phyloP scores from a whole-genome alignment of 2,113 vertebrate species.

The Amblyopsis rosae region DNA sequence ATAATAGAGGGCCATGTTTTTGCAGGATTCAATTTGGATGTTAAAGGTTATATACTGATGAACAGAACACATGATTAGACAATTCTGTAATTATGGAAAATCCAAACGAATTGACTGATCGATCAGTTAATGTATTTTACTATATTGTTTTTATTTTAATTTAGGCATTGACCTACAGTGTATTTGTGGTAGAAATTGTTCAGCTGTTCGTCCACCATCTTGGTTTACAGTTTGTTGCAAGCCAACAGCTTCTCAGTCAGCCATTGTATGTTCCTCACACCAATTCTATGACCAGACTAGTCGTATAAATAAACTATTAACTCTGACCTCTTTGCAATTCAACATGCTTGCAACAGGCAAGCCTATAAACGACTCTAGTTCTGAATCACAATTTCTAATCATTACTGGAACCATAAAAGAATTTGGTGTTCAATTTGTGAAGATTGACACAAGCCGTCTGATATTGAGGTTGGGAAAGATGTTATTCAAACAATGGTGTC shows the following conservation, averaged over 20 bases:
- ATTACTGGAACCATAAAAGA: background rate
- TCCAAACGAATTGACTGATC: conserved; percentile 17
- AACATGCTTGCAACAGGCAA: background rate
- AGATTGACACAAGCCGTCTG: too few species aligned
- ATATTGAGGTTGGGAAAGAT: too few species aligned
- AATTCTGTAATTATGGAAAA: conserved; percentile 2
- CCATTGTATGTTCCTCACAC: background rate
- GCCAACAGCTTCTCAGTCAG: conserved; percentile 18
- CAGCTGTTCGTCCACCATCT: conserved; percentile 1
- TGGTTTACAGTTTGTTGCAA: conserved; percentile 4
- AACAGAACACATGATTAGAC: conserved; percentile 3
- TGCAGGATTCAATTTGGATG: too few species aligned
- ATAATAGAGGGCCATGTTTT: too few species aligned
- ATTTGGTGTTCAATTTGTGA: too few species aligned
- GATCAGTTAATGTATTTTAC: conserved; percentile 10
- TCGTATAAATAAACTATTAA: background rate
- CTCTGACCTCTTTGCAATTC: background rate
- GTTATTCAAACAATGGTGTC: too few species aligned
- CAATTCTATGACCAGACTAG: conserved; percentile 7
- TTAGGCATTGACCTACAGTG: background rate
- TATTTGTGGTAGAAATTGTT: conserved; percentile 13
- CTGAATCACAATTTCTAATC: background rate
- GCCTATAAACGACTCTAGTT: background rate
- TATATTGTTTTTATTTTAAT: background rate
- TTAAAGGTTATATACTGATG: too few species aligned